A percentile compares a stretch with the other conserved stretches of the same genome.
phyloP scores from a whole-genome alignment of 2,888 invertebrate species.

The Lingula anatina region DNA sequence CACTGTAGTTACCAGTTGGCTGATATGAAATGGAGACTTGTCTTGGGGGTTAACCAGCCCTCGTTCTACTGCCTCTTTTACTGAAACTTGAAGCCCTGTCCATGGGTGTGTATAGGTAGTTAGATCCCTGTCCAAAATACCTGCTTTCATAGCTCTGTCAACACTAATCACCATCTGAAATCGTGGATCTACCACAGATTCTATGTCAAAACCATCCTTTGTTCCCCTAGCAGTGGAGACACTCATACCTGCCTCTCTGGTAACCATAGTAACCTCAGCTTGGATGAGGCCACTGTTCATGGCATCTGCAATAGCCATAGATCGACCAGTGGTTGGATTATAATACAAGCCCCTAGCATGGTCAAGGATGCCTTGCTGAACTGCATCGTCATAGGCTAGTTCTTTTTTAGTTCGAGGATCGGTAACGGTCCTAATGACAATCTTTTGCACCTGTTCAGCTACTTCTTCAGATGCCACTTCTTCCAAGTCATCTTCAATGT shows the following conservation, averaged over 20 bases:
- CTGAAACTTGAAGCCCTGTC: conserved; percentile 61
- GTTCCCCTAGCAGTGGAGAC: conserved; percentile 67
- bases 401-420: conserved; percentile 63
- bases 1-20: background rate
- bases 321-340: conserved; percentile 75
- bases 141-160: conserved; percentile 84
- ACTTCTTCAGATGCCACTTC: conserved; percentile 80
- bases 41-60: conserved; percentile 57
- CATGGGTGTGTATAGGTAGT: conserved; percentile 62
- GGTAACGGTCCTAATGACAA: conserved; percentile 56
- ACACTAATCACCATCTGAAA: conserved; percentile 69
- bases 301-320: conserved; percentile 76
- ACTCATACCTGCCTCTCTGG: conserved; percentile 76
- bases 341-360: conserved; percentile 58
- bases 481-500: conserved; percentile 71
- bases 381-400: conserved; percentile 83
- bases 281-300: conserved; percentile 71
- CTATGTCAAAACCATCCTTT: conserved; percentile 41
- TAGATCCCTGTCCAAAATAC: conserved; percentile 82
- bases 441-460: conserved; percentile 37
- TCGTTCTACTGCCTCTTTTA: conserved; percentile 69
- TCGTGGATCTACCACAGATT: conserved; percentile 65
- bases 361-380: conserved; percentile 83
- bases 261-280: conserved; percentile 34
- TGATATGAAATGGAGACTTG: background rate